Percentiles rank a stretch among this genome's conserved stretches.
Evolutionary conservation across 2,113 vertebrate genomes (phyloP).

Genomic region (Aegypius monachus): DNA sequence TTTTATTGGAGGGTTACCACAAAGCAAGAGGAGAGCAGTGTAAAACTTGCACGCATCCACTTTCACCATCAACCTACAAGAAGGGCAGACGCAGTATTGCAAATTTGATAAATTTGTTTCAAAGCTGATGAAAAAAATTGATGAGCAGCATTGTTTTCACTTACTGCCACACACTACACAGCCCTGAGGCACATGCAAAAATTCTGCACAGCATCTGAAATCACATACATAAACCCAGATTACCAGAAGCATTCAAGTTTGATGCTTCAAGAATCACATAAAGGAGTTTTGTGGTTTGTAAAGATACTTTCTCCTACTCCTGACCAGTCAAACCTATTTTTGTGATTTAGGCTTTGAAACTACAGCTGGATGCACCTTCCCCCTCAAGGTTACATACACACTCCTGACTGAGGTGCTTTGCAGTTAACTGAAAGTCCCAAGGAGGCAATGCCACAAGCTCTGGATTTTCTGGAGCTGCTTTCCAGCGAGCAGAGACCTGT

Average conservation of each 20-base stretch:
- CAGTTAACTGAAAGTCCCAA: rapidly evolving
- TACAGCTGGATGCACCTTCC: not conserved
- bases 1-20: not conserved
- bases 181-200: not conserved
- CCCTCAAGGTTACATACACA: rapidly evolving
- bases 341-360: not conserved
- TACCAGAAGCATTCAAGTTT: rapidly evolving
- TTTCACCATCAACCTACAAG: rapidly evolving
- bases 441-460: not conserved
- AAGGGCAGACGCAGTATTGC: not conserved
- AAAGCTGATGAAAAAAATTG: not conserved
- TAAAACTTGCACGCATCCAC: rapidly evolving
- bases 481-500: not conserved
- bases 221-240: rapidly evolving
- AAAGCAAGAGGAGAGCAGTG: not conserved
- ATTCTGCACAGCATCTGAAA: not conserved
- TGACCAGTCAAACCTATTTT: not conserved
- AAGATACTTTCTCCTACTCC: not conserved
- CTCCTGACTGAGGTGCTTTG: not conserved
- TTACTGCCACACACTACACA: rapidly evolving
- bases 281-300: not conserved
- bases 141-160: not conserved
- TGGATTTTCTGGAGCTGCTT: rapidly evolving
- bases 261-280: rapidly evolving
- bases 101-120: not conserved